phyloP scores from a whole-genome alignment of 2,113 vertebrate genomes.

The Oryzias javanicus region DNA sequence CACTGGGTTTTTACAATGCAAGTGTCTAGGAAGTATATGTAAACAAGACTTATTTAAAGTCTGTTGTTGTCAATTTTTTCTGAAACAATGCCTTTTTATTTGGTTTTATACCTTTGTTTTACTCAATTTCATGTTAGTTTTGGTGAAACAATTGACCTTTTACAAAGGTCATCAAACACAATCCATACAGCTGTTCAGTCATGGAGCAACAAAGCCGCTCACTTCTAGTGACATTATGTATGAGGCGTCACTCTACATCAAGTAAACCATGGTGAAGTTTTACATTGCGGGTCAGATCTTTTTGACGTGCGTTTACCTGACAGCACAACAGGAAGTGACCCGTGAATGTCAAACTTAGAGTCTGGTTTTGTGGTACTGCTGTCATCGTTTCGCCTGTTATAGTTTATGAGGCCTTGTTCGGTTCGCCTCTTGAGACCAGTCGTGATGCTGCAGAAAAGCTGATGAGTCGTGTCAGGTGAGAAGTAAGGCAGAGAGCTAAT shows the following conservation, averaged over 20 bases:
- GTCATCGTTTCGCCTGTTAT: constrained; percentile 11
- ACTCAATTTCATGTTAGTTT: not conserved
- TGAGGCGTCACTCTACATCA: constrained; percentile 26
- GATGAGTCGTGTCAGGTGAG: constrained; percentile 52
- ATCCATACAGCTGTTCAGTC: constrained; percentile 21
- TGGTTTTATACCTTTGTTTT: not conserved
- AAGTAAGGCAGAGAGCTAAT: constrained; percentile 50
- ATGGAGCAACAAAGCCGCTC: constrained; percentile 23
- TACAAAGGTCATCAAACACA: constrained; percentile 39
- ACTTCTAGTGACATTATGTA: constrained; percentile 35
- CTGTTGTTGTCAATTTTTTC: too few species aligned
- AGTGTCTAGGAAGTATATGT: too few species aligned
- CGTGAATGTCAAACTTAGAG: constrained; percentile 22
- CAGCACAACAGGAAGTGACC: constrained; percentile 22
- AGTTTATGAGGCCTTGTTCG: constrained; percentile 12
- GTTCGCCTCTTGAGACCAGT: constrained; percentile 11
- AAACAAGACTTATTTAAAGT: too few species aligned
- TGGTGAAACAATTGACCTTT: constrained; percentile 34
- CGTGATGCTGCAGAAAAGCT: constrained; percentile 4
- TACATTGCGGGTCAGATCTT: constrained; percentile 38
- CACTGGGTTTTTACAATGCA: too few species aligned
- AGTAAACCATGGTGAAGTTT: constrained; percentile 38
- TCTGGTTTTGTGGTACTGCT: constrained; percentile 4
- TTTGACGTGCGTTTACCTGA: constrained; percentile 22
- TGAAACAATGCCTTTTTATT: not conserved